A percentile compares a stretch with the other conserved stretches of the same genome.
These are phyloP conservation scores for Megalops atlanticus DNA, from an alignment of 2,113 vertebrate genomes.

Conservation along the genomic window DNA sequence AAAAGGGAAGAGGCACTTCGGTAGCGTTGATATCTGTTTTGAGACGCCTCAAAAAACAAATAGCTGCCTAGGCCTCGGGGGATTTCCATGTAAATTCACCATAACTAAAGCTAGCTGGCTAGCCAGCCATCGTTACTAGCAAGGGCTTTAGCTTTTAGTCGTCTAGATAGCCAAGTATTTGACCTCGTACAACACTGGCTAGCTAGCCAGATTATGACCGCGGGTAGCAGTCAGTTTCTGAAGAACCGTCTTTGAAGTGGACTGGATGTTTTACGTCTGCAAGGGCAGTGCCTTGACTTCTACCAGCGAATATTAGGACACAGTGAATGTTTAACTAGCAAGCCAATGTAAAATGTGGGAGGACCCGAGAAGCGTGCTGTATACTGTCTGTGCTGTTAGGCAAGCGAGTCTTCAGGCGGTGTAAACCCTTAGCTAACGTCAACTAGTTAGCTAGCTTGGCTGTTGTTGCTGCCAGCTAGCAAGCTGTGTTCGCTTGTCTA, in stretches of 20 bases:
- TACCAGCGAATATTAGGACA: neutral
- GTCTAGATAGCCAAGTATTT: neutral
- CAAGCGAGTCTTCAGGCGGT: neutral
- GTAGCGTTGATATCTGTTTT: neutral
- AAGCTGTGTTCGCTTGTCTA: neutral
- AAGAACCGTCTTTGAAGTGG: neutral
- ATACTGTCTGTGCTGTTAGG: neutral
- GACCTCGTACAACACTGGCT: neutral
- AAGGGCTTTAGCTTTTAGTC: neutral
- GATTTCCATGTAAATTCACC: neutral
- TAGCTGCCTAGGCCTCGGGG: neutral
- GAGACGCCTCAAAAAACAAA: neutral
- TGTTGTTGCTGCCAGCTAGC: no score
- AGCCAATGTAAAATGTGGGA: neutral
- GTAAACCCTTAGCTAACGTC: neutral
- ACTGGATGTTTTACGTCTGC: neutral
- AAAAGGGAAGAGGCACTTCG: neutral
- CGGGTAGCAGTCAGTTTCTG: neutral
- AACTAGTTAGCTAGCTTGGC: no score
- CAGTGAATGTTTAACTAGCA: neutral
- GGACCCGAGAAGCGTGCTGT: neutral
- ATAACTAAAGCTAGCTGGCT: neutral
- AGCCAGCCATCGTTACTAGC: neutral
- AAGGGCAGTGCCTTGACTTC: neutral
- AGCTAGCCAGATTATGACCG: neutral